Evolutionary conservation across 35 echinoderm and acorn worm species (phyloP).

Genomic region (Strongylocentrotus purpuratus): DNA sequence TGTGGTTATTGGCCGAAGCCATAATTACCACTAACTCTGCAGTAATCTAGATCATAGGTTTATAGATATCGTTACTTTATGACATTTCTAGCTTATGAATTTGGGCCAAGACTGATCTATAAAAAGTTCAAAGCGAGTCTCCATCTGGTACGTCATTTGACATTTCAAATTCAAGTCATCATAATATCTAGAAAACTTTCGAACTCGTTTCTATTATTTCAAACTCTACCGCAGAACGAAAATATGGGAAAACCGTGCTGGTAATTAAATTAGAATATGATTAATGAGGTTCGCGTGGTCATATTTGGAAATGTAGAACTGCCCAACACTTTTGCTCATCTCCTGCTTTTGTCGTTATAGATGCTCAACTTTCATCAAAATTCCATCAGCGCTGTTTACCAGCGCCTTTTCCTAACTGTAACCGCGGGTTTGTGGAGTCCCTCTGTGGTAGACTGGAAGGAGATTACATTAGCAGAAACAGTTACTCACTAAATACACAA

Average conservation of each 20-base stretch:
- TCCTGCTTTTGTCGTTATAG: slow-evolving; percentile 2
- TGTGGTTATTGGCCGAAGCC: too few relatives aligned
- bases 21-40: too few relatives aligned
- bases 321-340: background rate
- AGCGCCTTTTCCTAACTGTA: background rate
- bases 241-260: background rate
- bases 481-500: too few relatives aligned
- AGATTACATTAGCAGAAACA: too few relatives aligned
- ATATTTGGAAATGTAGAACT: background rate
- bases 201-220: background rate
- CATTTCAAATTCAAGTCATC: slow-evolving; percentile 18
- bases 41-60: too few relatives aligned
- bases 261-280: background rate
- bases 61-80: background rate
- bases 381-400: background rate
- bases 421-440: background rate
- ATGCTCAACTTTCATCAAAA: background rate
- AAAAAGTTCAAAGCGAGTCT: background rate
- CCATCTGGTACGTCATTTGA: background rate
- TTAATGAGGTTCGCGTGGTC: background rate
- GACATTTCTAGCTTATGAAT: background rate
- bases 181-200: background rate
- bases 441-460: background rate
- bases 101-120: background rate
- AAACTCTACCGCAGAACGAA: background rate